Conservation (phyloP, 53 echinoderm and acorn worm genomes). For the Arbacia lixula region DNA sequence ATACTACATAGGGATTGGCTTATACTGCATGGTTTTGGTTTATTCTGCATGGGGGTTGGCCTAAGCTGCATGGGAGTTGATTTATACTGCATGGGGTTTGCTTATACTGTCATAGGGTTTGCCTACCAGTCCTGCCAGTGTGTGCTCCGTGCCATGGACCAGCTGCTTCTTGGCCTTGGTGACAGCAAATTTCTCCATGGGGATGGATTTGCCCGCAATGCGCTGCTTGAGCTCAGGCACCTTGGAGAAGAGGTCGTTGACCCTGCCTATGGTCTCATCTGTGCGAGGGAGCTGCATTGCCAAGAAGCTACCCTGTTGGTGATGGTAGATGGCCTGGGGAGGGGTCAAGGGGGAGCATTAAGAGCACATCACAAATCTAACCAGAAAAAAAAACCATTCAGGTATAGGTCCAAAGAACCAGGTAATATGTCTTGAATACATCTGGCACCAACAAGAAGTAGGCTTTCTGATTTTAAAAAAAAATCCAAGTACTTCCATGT, state of each 20-base stretch:
- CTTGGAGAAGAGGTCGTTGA: slow-evolving; percentile 76
- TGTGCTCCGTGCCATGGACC: slow-evolving; percentile 74
- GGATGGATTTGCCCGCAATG: slow-evolving; percentile 97
- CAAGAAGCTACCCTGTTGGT: slow-evolving; percentile 92
- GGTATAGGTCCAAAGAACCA: no score
- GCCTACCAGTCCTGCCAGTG: slow-evolving; percentile 93
- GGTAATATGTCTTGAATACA: no score
- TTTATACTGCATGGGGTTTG: not conserved
- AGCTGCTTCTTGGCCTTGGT: slow-evolving; percentile 85
- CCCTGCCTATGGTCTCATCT: slow-evolving; percentile 52
- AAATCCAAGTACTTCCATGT: no score
- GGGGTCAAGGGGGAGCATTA: no score
- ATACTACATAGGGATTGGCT: no score
- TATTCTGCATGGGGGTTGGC: not conserved
- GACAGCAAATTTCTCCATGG: slow-evolving; percentile 92
- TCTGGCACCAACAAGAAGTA: no score
- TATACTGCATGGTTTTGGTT: no score
- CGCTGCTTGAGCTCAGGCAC: slow-evolving; percentile 92
- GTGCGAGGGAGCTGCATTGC: slow-evolving; percentile 81
- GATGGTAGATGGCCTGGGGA: slow-evolving; percentile 84
- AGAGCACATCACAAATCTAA: no score
- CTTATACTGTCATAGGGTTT: not conserved
- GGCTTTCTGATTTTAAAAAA: no score
- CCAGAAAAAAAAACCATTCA: no score
- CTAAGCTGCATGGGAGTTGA: not conserved